A percentile compares a stretch with the other conserved stretches of the same genome.
These are phyloP conservation scores for Trissonchulus sp. DNA, from an alignment of 2,888 invertebrate species.

Conservation along the genomic window DNA sequence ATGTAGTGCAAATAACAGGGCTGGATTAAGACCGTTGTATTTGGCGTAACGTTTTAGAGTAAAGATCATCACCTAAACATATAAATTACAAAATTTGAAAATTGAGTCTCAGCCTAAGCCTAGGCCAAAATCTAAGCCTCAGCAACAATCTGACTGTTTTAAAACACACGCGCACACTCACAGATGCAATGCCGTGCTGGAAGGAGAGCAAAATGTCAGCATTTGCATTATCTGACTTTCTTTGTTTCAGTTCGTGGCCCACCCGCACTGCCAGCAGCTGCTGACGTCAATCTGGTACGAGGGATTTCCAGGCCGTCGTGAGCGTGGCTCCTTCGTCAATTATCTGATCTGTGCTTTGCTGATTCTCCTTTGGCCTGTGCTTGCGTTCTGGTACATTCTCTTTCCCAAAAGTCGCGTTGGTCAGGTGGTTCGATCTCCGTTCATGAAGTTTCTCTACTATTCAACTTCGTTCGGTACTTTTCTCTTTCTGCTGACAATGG, in stretches of 20 bases:
- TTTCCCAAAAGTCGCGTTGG: slow-evolving; percentile 57
- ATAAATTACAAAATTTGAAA: too few relatives aligned
- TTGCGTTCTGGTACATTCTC: slow-evolving; percentile 49
- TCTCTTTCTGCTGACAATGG: slow-evolving; percentile 57
- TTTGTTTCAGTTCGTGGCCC: slow-evolving; percentile 58
- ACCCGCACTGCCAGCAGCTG: slow-evolving; percentile 60
- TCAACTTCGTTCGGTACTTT: slow-evolving; percentile 59
- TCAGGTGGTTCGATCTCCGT: slow-evolving; percentile 58
- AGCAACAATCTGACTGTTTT: too few relatives aligned
- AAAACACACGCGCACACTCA: too few relatives aligned
- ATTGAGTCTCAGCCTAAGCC: too few relatives aligned
- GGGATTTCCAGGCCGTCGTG: slow-evolving; percentile 58
- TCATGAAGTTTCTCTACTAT: slow-evolving; percentile 61
- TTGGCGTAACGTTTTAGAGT: too few relatives aligned
- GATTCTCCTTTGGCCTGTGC: slow-evolving; percentile 57
- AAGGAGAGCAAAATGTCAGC: too few relatives aligned
- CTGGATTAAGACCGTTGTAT: too few relatives aligned
- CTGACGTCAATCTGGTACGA: slow-evolving; percentile 60
- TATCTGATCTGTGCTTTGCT: slow-evolving; percentile 56
- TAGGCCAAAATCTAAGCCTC: too few relatives aligned
- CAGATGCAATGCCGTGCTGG: too few relatives aligned
- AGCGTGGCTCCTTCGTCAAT: slow-evolving; percentile 56
- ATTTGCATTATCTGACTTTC: too few relatives aligned
- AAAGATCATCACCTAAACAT: too few relatives aligned
- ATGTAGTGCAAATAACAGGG: too few relatives aligned